phyloP scores from a whole-genome alignment of 1,140 invertebrate genomes.

The Brachionus sp. region DNA sequence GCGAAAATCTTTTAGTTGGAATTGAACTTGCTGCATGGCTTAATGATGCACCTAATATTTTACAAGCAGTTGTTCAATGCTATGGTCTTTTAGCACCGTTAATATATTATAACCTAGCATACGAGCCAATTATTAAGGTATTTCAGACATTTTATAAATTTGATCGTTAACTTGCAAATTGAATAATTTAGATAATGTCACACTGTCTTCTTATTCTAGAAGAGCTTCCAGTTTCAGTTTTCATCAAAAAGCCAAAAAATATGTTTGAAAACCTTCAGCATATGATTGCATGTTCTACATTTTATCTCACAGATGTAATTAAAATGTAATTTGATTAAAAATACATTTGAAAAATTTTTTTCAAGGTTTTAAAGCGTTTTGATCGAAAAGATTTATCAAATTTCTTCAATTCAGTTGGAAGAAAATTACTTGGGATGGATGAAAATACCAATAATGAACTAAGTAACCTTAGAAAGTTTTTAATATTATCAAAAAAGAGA shows the following conservation, averaged over 20 bases:
- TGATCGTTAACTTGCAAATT: no score
- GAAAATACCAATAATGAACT: conserved; percentile 36
- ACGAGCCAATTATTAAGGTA: conserved; percentile 57
- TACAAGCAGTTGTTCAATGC: conserved; percentile 57
- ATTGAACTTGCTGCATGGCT: conserved; percentile 58
- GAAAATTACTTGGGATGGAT: conserved; percentile 52
- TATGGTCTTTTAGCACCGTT: conserved; percentile 58
- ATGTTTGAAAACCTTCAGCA: conserved; percentile 58
- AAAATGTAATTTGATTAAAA: no score
- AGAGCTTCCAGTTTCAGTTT: conserved; percentile 54
- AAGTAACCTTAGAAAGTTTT: neutral
- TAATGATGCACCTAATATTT: conserved; percentile 56
- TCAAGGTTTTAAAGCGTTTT: conserved; percentile 54
- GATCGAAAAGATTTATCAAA: conserved; percentile 55
- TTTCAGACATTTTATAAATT: neutral
- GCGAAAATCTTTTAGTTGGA: conserved; percentile 57
- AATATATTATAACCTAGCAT: conserved; percentile 56
- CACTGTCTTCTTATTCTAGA: conserved; percentile 54
- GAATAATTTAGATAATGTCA: conserved; percentile 52
- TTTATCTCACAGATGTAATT: conserved; percentile 57
- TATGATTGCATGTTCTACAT: conserved; percentile 59
- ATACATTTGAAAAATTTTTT: no score
- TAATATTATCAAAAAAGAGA: neutral
- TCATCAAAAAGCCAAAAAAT: conserved; percentile 52
- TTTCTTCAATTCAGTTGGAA: conserved; percentile 53